Conservation (phyloP, 1,140 invertebrate genomes). For the Anoplophora glabripennis region DNA sequence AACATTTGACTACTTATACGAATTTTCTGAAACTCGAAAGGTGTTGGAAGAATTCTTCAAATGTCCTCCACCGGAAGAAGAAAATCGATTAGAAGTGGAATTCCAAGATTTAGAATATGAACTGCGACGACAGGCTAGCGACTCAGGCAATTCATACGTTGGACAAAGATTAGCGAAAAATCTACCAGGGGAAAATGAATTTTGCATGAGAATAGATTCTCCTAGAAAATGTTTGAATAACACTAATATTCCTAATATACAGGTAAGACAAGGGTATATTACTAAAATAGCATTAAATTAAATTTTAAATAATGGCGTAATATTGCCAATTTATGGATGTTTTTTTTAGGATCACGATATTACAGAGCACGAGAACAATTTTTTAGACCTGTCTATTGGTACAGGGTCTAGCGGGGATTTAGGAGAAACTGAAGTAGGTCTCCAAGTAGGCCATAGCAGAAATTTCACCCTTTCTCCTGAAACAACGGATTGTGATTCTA, state of each 20-base stretch:
- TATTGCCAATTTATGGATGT: constrained; percentile 4
- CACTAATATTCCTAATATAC: constrained; percentile 54
- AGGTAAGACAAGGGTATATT: constrained; percentile 50
- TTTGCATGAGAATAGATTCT: constrained; percentile 51
- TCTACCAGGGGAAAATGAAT: constrained; percentile 43
- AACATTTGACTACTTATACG: constrained; percentile 83
- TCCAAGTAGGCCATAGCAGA: constrained; percentile 63
- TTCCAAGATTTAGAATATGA: constrained; percentile 79
- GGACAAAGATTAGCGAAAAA: constrained; percentile 74
- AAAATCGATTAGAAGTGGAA: constrained; percentile 49
- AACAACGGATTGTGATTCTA: constrained; percentile 92
- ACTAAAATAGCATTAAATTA: neutral
- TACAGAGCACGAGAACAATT: constrained; percentile 61
- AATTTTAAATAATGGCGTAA: neutral
- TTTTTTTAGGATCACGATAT: constrained; percentile 50
- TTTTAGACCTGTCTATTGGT: constrained; percentile 62
- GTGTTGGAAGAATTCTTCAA: constrained; percentile 90
- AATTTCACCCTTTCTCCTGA: constrained; percentile 91
- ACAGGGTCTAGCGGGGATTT: constrained; percentile 67
- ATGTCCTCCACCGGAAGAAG: constrained; percentile 64
- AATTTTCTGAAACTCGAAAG: constrained; percentile 87
- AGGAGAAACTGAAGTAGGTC: constrained; percentile 64
- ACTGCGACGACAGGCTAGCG: constrained; percentile 61
- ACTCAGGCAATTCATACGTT: constrained; percentile 71
- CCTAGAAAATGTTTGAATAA: constrained; percentile 55